These are phyloP conservation scores for Dryocosmus kuriphilus DNA, from an alignment of 2,888 invertebrate species.

Conservation along the genomic window DNA sequence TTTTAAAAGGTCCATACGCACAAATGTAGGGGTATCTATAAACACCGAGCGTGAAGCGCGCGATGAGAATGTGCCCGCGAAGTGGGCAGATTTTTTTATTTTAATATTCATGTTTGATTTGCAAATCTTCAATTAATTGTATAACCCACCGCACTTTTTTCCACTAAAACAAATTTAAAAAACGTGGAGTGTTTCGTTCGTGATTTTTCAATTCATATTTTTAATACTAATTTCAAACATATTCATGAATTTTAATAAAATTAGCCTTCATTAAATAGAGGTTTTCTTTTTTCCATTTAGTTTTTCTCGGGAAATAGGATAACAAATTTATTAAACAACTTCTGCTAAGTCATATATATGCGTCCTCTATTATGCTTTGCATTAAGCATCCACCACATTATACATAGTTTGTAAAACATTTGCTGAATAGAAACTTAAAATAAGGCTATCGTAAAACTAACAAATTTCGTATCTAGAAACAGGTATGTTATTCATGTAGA, in stretches of 20 bases:
- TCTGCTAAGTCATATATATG: background rate
- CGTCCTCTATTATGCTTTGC: background rate
- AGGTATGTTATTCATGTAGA: background rate
- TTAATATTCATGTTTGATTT: no score
- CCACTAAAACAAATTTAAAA: no score
- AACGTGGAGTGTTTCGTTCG: no score
- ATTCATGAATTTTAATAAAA: constrained; percentile 46
- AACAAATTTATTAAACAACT: background rate
- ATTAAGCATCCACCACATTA: background rate
- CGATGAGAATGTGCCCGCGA: no score
- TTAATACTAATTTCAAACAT: constrained; percentile 31
- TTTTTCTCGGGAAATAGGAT: background rate
- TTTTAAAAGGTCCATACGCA: no score
- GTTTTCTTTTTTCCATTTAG: no score
- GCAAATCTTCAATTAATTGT: no score
- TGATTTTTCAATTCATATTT: no score
- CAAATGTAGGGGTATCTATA: no score
- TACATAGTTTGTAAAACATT: background rate
- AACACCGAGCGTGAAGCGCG: no score
- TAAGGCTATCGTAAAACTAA: constrained; percentile 9
- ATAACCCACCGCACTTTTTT: no score
- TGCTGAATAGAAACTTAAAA: background rate
- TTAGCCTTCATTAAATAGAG: constrained; percentile 43
- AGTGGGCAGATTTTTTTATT: no score
- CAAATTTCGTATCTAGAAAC: background rate